Percentiles rank a stretch among this genome's conserved stretches.
phyloP scores from a whole-genome alignment of 1,140 invertebrate species.

The Littorina saxatilis region DNA sequence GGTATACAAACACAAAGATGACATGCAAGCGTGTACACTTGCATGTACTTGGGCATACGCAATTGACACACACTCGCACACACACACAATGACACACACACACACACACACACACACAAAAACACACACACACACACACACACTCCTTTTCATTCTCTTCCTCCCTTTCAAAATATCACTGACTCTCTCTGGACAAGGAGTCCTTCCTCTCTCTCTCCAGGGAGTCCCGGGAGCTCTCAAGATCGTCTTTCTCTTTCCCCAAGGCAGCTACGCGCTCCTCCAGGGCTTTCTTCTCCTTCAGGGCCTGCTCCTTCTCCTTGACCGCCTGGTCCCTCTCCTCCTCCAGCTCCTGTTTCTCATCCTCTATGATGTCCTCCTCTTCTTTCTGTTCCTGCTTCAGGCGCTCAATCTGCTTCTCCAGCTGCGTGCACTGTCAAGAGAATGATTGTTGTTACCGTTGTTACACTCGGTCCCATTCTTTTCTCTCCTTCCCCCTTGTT shows the following conservation, averaged over 20 bases:
- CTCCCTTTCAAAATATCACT: too few species aligned
- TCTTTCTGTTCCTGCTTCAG: conserved; percentile 30
- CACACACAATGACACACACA: too few species aligned
- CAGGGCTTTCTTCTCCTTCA: not conserved
- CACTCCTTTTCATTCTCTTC: too few species aligned
- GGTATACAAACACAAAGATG: not conserved
- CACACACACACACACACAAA: too few species aligned
- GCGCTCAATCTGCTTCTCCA: conserved; percentile 29
- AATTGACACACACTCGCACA: too few species aligned
- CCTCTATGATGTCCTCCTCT: conserved; percentile 22
- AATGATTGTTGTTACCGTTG: too few species aligned
- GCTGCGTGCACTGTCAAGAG: conserved; percentile 5
- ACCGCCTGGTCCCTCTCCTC: conserved; percentile 5
- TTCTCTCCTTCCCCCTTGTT: too few species aligned
- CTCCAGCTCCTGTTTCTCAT: conserved; percentile 5
- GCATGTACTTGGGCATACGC: not conserved
- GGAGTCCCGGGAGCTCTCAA: not conserved
- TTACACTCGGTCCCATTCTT: too few species aligned
- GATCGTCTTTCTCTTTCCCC: conserved; percentile 21
- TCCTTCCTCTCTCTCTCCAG: conserved; percentile 15
- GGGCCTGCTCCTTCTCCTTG: conserved; percentile 5
- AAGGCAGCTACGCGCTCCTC: not conserved
- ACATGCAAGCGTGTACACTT: not conserved
- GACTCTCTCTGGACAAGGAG: conserved; percentile 13
- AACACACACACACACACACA: too few species aligned